phyloP scores from a whole-genome alignment of 2,888 invertebrate species.

The Sphaerophoria taeniata region DNA sequence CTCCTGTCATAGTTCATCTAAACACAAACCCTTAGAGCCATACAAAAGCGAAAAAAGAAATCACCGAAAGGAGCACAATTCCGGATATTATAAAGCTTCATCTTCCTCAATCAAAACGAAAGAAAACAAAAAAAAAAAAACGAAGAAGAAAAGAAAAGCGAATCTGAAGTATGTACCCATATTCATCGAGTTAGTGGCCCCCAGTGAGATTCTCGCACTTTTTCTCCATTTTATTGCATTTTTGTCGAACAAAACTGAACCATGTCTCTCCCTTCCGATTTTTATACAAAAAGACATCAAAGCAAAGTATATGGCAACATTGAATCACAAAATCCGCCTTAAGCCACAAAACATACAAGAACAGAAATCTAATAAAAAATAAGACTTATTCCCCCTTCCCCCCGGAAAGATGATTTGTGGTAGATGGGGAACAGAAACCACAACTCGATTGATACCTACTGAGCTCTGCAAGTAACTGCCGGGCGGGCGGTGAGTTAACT shows the following conservation, averaged over 20 bases:
- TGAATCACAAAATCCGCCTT: constrained; percentile 56
- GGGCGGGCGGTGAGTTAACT: background rate
- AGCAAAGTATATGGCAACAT: constrained; percentile 46
- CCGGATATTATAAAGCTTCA: constrained; percentile 66
- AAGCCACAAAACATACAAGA: constrained; percentile 53
- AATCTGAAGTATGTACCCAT: background rate
- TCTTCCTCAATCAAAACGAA: constrained; percentile 56
- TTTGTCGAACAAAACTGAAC: constrained; percentile 28
- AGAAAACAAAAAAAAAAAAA: constrained; percentile 1
- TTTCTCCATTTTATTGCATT: constrained; percentile 67
- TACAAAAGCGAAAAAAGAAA: constrained; percentile 3
- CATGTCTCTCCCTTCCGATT: background rate
- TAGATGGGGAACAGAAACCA: background rate
- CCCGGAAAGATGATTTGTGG: background rate
- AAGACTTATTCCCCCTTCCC: background rate
- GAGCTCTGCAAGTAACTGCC: constrained; percentile 16
- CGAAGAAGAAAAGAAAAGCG: background rate
- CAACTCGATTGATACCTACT: constrained; percentile 8
- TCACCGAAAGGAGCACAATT: background rate
- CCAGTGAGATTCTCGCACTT: constrained; percentile 63
- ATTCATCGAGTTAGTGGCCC: constrained; percentile 41
- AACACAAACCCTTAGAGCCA: constrained; percentile 14
- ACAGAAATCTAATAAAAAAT: constrained; percentile 70
- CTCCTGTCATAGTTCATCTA: background rate
- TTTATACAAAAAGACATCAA: constrained; percentile 60